These are phyloP conservation scores for Noturus placidus DNA, from an alignment of 2,113 vertebrate species.

Conservation along the genomic window DNA sequence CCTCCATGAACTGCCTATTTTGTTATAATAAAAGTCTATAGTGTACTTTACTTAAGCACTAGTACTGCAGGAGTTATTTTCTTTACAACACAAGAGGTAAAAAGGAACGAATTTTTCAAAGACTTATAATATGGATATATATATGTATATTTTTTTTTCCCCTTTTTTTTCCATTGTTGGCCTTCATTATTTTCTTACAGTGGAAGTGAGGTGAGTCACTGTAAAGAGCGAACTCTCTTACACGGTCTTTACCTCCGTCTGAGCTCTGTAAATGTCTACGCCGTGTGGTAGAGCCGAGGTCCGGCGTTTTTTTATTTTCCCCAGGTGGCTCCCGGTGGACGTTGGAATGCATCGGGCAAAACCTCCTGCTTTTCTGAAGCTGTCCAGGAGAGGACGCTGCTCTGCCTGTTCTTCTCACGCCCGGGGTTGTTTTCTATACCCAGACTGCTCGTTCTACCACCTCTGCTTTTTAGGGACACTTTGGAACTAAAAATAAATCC, in stretches of 20 bases:
- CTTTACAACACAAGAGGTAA: conserved; percentile 86
- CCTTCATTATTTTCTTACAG: conserved; percentile 75
- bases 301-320: neutral
- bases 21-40: conserved; percentile 97
- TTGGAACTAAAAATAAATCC: conserved; percentile 65
- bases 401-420: conserved; percentile 63
- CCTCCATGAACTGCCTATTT: conserved; percentile 98
- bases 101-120: conserved; percentile 72
- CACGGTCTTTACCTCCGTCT: conserved; percentile 55
- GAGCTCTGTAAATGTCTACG: conserved; percentile 22
- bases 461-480: conserved; percentile 68
- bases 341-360: neutral
- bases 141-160: conserved; percentile 71
- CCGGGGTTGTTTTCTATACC: conserved; percentile 64
- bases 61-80: conserved; percentile 93
- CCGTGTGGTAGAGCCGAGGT: neutral
- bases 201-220: conserved; percentile 50
- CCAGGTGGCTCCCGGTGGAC: neutral
- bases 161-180: conserved; percentile 74
- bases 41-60: conserved; percentile 92
- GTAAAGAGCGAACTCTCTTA: conserved; percentile 28
- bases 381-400: conserved; percentile 47
- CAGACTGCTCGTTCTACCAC: conserved; percentile 65
- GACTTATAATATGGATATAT: conserved; percentile 71
- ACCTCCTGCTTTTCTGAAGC: conserved; percentile 54